Conservation (phyloP, 2,888 invertebrate genomes). For the Minunthozetes semirufus region DNA sequence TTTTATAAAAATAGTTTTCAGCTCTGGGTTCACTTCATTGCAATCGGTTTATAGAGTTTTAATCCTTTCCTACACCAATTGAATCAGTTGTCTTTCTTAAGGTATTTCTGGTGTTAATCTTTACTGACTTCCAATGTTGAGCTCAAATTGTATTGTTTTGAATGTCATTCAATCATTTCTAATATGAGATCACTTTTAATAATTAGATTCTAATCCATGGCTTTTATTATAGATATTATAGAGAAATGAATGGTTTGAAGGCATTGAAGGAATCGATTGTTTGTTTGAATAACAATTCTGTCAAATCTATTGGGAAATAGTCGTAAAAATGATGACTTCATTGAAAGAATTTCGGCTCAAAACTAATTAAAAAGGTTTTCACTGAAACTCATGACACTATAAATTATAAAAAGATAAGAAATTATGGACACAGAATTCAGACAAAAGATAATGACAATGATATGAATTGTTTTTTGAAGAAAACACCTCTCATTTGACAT, state of each 20-base stretch:
- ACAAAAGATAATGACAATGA: background rate
- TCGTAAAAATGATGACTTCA: background rate
- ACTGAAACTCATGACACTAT: background rate
- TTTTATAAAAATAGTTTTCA: conserved; percentile 19
- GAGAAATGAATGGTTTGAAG: no score
- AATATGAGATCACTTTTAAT: no score
- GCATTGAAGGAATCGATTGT: background rate
- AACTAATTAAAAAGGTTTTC: background rate
- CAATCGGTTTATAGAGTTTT: conserved; percentile 13
- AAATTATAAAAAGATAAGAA: background rate
- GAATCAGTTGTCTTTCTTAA: background rate
- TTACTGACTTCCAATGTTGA: conserved; percentile 17
- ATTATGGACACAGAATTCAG: background rate
- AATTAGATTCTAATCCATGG: no score
- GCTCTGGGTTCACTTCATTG: conserved; percentile 11
- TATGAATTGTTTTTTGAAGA: background rate
- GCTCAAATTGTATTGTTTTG: no score
- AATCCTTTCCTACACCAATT: background rate
- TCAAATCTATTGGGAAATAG: background rate
- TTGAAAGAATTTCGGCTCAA: background rate
- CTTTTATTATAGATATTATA: no score
- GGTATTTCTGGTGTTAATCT: background rate
- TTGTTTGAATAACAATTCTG: background rate
- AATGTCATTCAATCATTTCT: no score
- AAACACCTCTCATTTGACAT: conserved; percentile 17